These are phyloP conservation scores for Pteropus rufus DNA, from an alignment of 2,797 vertebrate species.

Conservation along the genomic window DNA sequence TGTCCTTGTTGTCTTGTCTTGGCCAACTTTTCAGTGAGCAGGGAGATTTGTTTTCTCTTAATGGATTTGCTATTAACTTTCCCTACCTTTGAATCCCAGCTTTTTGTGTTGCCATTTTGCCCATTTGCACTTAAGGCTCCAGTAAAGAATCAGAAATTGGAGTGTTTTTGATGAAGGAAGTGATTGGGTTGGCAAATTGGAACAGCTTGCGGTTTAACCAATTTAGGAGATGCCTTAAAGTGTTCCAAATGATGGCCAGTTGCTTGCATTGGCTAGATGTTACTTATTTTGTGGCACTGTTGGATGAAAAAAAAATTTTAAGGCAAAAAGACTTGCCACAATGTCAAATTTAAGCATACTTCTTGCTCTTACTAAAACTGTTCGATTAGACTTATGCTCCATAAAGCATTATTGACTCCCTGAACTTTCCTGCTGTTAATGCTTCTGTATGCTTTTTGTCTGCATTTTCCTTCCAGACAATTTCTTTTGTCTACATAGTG, in stretches of 20 bases:
- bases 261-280: constrained; percentile 1
- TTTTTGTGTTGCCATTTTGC: constrained; percentile 23
- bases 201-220: neutral
- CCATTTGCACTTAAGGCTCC: neutral
- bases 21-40: neutral
- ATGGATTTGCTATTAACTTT: constrained; percentile 19
- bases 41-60: constrained; percentile 7
- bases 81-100: neutral
- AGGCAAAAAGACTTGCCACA: neutral
- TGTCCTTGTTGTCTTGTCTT: neutral
- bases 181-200: neutral
- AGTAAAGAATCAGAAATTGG: neutral
- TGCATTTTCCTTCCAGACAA: constrained; percentile 88
- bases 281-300: neutral
- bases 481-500: constrained; percentile 96
- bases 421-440: constrained; percentile 46
- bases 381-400: neutral
- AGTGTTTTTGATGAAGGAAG: constrained; percentile 17
- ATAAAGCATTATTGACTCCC: neutral
- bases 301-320: neutral
- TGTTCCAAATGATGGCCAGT: neutral
- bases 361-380: constrained; percentile 47
- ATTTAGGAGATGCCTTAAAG: neutral
- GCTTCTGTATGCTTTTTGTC: constrained; percentile 56
- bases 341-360: neutral